Evolutionary conservation across 2,113 vertebrate genomes (phyloP).

Genomic region (Brienomyrus brachyistius): DNA sequence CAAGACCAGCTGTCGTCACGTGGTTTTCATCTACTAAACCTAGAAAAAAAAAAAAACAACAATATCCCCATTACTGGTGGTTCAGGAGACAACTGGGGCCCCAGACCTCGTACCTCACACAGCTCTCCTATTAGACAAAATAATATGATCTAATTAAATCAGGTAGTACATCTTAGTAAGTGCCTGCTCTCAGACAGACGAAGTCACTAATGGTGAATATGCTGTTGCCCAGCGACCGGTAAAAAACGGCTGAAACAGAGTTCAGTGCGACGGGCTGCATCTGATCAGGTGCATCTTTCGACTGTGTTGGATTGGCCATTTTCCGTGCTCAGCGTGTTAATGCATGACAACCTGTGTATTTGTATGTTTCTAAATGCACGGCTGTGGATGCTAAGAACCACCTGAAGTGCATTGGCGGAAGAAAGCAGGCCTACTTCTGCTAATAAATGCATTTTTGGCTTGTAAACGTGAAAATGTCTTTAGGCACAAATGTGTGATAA

Average conservation of each 20-base stretch:
- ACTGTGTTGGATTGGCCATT: background rate
- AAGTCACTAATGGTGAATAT: background rate
- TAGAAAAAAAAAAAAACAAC: background rate
- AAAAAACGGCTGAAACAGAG: background rate
- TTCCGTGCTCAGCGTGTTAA: background rate
- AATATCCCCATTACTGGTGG: background rate
- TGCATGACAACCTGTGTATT: background rate
- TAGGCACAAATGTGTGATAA: background rate
- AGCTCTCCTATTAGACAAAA: constrained; percentile 2
- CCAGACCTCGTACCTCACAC: background rate
- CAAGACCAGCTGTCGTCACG: background rate
- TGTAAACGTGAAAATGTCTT: background rate
- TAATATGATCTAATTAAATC: constrained; percentile 13
- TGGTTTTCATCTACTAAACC: background rate
- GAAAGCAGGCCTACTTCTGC: background rate
- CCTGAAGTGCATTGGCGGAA: background rate
- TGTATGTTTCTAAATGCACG: background rate
- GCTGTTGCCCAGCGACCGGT: background rate
- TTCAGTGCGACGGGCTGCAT: background rate
- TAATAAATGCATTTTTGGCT: background rate
- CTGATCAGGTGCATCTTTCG: background rate
- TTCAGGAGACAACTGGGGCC: background rate
- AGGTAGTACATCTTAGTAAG: background rate
- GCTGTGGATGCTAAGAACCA: background rate
- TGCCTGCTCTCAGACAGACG: background rate